Conservation (phyloP, 2,113 vertebrate species). For the Rhea americana region DNA sequence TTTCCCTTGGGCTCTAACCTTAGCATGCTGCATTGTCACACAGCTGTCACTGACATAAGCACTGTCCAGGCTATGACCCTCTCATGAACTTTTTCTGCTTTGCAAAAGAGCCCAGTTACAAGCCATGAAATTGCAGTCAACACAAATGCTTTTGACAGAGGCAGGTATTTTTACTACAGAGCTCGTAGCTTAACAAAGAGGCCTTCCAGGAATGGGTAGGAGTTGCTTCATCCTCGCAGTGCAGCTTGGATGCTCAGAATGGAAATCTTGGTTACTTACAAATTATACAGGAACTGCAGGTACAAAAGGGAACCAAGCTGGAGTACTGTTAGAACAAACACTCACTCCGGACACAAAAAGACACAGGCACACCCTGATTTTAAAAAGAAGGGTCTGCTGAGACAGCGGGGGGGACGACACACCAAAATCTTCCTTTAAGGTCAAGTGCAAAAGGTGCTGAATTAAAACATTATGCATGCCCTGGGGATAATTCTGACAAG, state of each 20-base stretch:
- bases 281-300: neutral
- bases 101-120: neutral
- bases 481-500: neutral
- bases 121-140: neutral
- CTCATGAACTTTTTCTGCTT: neutral
- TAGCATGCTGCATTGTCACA: neutral
- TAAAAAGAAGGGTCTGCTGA: neutral
- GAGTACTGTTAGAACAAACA: slow-evolving; percentile 39
- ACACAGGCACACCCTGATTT: neutral
- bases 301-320: slow-evolving; percentile 33
- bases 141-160: neutral
- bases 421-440: neutral
- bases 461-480: slow-evolving; percentile 28
- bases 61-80: neutral
- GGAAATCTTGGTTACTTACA: neutral
- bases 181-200: slow-evolving; percentile 9
- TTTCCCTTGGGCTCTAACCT: neutral
- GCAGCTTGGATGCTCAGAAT: neutral
- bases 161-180: slow-evolving; percentile 57
- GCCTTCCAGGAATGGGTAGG: slow-evolving; percentile 24
- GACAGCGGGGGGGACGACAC: too few species aligned
- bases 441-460: neutral
- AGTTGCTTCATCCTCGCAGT: neutral
- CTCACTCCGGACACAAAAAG: neutral
- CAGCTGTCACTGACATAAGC: neutral